Evolutionary conservation across 2,797 vertebrate genomes (phyloP).

Genomic region (Melanotaenia boesemani): DNA sequence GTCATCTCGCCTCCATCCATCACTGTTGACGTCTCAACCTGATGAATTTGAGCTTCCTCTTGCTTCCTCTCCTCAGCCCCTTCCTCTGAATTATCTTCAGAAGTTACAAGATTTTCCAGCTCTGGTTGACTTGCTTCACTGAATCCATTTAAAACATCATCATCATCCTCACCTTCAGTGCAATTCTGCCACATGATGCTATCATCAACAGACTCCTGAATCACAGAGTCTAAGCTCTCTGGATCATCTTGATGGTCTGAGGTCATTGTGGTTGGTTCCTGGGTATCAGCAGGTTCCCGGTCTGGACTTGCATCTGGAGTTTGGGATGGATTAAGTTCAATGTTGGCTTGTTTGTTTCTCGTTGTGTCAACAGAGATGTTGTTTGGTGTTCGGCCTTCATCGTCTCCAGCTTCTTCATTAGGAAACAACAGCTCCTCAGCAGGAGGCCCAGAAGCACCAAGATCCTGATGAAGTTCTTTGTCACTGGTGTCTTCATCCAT

Average conservation of each 20-base stretch:
- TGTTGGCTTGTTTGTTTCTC: not conserved
- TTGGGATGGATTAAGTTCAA: conserved; percentile 15
- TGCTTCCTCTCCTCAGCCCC: not conserved
- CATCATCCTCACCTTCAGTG: conserved; percentile 1
- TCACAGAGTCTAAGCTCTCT: not conserved
- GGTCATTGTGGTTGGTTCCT: not conserved
- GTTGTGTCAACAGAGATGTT: not conserved
- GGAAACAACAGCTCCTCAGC: not conserved
- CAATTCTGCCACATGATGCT: not conserved
- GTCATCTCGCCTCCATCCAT: no score
- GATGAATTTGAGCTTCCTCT: not conserved
- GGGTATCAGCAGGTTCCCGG: not conserved
- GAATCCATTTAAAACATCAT: not conserved
- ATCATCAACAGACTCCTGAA: conserved; percentile 10
- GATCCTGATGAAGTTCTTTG: conserved; percentile 5
- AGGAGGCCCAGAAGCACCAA: not conserved
- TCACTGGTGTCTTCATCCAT: not conserved
- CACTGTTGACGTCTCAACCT: no score
- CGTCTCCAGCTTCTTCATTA: not conserved
- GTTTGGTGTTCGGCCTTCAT: not conserved
- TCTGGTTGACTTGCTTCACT: conserved; percentile 2
- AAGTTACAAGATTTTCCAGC: not conserved
- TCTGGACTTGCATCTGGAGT: not conserved
- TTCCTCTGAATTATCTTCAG: not conserved
- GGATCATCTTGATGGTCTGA: conserved; percentile 10